Percentiles rank a stretch among this genome's conserved stretches.
Conservation (phyloP, 2,113 vertebrate genomes). For the Rhinolophus sinicus region DNA sequence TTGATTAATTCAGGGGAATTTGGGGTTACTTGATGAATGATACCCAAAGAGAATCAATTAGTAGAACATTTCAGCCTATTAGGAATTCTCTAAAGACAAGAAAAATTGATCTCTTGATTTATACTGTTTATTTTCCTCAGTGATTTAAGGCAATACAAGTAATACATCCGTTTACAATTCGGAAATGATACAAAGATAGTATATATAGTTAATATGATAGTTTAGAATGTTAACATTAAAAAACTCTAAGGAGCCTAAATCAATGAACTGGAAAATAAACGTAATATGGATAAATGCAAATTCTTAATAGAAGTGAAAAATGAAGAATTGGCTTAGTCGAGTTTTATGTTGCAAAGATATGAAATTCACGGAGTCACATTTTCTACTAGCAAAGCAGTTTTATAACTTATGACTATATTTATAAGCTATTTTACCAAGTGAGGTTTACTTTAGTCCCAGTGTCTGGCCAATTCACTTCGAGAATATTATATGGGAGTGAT, state of each 20-base stretch:
- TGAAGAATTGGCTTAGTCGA: not conserved
- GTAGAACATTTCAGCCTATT: slow-evolving; percentile 57
- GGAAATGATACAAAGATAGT: slow-evolving; percentile 22
- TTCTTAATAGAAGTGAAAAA: not conserved
- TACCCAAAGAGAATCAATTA: slow-evolving; percentile 64
- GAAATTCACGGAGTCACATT: not conserved
- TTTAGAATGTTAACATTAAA: not conserved
- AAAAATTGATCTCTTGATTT: slow-evolving; percentile 61
- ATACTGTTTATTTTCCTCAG: slow-evolving; percentile 51
- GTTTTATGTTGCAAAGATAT: not conserved
- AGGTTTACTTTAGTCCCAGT: not conserved
- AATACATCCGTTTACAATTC: slow-evolving; percentile 54
- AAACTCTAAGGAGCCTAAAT: not conserved
- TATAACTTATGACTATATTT: not conserved
- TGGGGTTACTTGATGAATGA: slow-evolving; percentile 53
- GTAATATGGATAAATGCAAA: not conserved
- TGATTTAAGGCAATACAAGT: slow-evolving; percentile 54
- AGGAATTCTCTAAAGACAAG: slow-evolving; percentile 58
- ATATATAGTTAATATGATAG: not conserved
- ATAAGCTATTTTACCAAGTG: not conserved
- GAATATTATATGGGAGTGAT: not conserved
- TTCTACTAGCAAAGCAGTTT: not conserved
- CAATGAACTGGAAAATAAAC: not conserved
- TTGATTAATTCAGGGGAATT: slow-evolving; percentile 39
- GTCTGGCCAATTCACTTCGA: not conserved